These are phyloP conservation scores for Drosophila bocki DNA, from an alignment of 1,140 invertebrate genomes.

Conservation along the genomic window DNA sequence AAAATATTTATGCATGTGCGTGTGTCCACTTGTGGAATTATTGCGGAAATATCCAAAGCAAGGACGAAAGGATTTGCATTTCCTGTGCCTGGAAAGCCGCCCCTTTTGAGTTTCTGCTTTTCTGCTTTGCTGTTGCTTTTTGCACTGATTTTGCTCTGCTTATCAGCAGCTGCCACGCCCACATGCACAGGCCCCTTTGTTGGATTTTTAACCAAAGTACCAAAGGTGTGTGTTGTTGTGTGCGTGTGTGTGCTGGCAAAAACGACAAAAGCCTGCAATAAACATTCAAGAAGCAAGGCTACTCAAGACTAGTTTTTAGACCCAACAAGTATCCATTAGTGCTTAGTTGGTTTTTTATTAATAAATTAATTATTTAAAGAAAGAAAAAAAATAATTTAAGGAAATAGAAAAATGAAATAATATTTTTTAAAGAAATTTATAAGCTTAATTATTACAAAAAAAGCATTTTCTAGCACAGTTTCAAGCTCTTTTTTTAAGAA, in stretches of 20 bases:
- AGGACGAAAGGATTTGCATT: constrained; percentile 15
- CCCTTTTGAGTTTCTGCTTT: neutral
- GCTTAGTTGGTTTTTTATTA: neutral
- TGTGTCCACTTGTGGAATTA: constrained; percentile 31
- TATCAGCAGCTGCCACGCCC: constrained; percentile 26
- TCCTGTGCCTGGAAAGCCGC: neutral
- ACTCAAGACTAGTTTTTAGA: neutral
- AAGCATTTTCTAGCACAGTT: no score
- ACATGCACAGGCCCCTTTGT: constrained; percentile 5
- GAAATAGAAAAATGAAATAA: no score
- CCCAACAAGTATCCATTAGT: neutral
- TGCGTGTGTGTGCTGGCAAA: neutral
- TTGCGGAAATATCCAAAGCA: constrained; percentile 20
- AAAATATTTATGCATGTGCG: constrained; percentile 16
- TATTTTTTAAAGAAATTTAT: no score
- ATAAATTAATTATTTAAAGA: no score
- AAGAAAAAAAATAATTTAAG: no score
- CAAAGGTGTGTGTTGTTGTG: constrained; percentile 3
- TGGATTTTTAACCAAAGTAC: constrained; percentile 3
- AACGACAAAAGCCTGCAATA: neutral
- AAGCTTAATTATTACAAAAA: no score
- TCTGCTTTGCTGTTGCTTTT: constrained; percentile 1
- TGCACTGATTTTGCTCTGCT: constrained; percentile 2
- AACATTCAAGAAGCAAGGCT: neutral
- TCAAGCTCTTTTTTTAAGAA: neutral